Evolutionary conservation across 2,113 vertebrate genomes (phyloP).

Genomic region (Gymnobelideus leadbeateri): DNA sequence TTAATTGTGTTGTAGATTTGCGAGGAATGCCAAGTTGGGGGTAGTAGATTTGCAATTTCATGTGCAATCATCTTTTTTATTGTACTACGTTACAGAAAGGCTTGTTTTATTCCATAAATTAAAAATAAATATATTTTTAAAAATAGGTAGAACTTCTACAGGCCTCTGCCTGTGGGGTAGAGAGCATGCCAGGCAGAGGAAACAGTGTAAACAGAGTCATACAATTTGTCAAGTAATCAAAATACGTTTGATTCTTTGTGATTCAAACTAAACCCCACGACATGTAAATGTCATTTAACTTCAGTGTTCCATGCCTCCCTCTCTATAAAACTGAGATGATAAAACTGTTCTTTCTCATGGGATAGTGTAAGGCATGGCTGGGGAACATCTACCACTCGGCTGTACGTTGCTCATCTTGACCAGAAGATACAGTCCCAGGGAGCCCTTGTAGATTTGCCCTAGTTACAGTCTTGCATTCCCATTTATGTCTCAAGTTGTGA

Average conservation of each 20-base stretch:
- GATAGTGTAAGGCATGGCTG: neutral
- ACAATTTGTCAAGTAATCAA: neutral
- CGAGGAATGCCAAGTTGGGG: no score
- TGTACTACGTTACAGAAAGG: no score
- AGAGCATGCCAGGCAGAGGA: neutral
- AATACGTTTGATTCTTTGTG: neutral
- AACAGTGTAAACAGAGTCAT: fast-evolving
- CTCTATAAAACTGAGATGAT: neutral
- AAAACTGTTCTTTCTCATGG: neutral
- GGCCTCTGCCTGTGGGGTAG: neutral
- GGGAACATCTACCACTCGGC: neutral
- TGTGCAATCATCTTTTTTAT: no score
- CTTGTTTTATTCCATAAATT: no score
- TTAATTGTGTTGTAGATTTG: no score
- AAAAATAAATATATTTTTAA: neutral
- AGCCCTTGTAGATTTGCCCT: neutral
- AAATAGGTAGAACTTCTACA: neutral
- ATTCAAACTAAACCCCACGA: neutral
- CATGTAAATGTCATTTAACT: neutral
- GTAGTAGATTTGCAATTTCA: no score
- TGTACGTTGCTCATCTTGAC: neutral
- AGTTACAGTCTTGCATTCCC: neutral
- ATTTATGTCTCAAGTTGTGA: slow-evolving; percentile 29
- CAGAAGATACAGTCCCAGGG: neutral
- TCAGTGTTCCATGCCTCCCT: neutral